Conservation (phyloP, 2,888 invertebrate genomes). For the Clivina fossor region DNA sequence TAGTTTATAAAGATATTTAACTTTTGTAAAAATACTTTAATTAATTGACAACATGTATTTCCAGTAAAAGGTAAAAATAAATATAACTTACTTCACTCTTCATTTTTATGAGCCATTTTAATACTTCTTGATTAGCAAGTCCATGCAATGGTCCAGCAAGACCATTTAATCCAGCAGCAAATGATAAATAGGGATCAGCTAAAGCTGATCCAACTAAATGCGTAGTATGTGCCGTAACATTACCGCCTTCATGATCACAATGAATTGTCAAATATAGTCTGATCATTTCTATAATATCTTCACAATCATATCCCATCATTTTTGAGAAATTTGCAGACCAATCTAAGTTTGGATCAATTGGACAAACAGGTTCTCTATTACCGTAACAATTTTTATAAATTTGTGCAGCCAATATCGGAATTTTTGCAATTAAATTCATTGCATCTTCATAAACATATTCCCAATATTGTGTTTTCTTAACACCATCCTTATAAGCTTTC, state of each 20-base stretch:
- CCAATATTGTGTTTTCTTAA: conserved; percentile 78
- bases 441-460: conserved; percentile 77
- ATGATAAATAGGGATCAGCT: conserved; percentile 83
- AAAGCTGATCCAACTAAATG: conserved; percentile 86
- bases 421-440: conserved; percentile 85
- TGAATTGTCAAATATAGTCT: conserved; percentile 84
- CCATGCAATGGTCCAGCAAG: conserved; percentile 88
- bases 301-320: conserved; percentile 78
- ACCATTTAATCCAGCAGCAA: conserved; percentile 84
- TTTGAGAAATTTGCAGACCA: conserved; percentile 82
- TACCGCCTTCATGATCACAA: conserved; percentile 85
- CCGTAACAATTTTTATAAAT: conserved; percentile 80
- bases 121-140: conserved; percentile 75
- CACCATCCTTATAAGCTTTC: conserved; percentile 73
- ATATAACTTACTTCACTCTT: conserved; percentile 16
- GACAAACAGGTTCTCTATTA: conserved; percentile 68
- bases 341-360: conserved; percentile 76
- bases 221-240: conserved; percentile 86
- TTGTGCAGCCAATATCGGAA: conserved; percentile 82
- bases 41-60: too few species aligned
- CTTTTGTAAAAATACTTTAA: too few species aligned
- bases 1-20: too few species aligned
- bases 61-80: background rate
- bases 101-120: conserved; percentile 50
- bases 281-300: conserved; percentile 77